Evolutionary conservation across 2,113 vertebrate genomes (phyloP), one percentile per base, ranked within the genome.

Genomic region (Podarcis cretensis): DNA sequence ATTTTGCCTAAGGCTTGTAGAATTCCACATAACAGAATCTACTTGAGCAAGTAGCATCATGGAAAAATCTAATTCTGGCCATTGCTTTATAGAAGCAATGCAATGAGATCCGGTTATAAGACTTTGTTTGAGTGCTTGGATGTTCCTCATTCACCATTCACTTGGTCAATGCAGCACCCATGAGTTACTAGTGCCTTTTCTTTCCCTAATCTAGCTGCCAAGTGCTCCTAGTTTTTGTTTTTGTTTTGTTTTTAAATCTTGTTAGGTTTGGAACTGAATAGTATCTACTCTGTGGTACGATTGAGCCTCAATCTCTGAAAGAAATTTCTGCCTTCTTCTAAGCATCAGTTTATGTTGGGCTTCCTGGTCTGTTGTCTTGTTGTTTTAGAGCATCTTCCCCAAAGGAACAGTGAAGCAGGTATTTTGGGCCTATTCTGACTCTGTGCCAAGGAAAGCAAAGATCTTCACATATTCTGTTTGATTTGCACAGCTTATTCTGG

Each of bases 11-110:
- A 66, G 90, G 74, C 76, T 87, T 32, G 13, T 73, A 89, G 57
- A 81, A 92, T 23, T 90, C 92, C 37, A 77, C 23, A 54, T 68
- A 73, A 74, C 68, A 86, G 79, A 84, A 43, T 79, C 85, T 88
- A 20, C 76, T 90, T 71, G 75, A 89, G 16, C 54, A 82, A 91
- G 90, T 90, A 83, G 3, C 59, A 66, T 85, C 80, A 90, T 89
- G 66, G 43, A 69, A 74, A 81, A 92, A 54, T 88, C 86, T 90
- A 81, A 48, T 83, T 93, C 91, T 90, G 80, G 27, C 1, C 32
- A 71, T 83, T 81, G 54, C 81, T 86, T 57, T 35, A 18, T 73
- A 74, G 83, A 87, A 69, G 23, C 76, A 89, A 23, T 57, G 20
- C 63, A 0, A 0, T 30, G 20, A 48, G 78, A 81, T 75, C 54